Base-by-base conservation (phyloP, 2,113 vertebrate genomes). In the Aphyosemion australe region DNA sequence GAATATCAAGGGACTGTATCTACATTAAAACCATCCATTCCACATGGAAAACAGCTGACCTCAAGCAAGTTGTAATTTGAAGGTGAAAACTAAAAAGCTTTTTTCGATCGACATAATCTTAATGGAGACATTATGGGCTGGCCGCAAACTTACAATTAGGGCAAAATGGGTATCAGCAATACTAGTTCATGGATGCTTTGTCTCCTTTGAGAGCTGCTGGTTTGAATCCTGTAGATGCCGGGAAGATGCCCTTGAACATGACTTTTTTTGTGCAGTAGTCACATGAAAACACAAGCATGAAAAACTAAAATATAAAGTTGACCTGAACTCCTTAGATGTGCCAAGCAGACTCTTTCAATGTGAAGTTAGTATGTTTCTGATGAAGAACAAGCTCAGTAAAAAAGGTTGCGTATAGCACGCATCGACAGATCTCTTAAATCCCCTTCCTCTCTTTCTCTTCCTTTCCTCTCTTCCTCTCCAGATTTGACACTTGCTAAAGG, bases 21-120 rank as follows among this genome's bases (percentile, higher is more conserved):
- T 68, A 79, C 84, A 87, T 87, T 90, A 82, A 85, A 90, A 87
- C 55, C 1, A 43, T 64, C 83, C 78, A 71, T 84, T 87, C 80
- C 79, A 59, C 74, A 67, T 84, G 82, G 88, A 90, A 85, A 90
- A 88, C 79, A 74, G 89, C 89, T 90, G 89, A 89, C 87, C 88
- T 85, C 84, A 62, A 89, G 78, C 83, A 66, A 75, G 82, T 80
- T 79, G 88, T 91, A 91, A 87, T 90, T 83, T 83, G 86, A 86
- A 91, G 88, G 85, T 87, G 86, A 90, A 91, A 90, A 83, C 81
- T 84, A 86, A 91, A 90, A 89, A 88, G 82, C 86, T 82, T 84
- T 81, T 80, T 62, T 65, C 73, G 47, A 89, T 88, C 79, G 77
- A 87, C 84, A 70, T 84, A 74, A 85, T 85, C 87, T 72, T 89